phyloP scores from a whole-genome alignment of 2,888 invertebrate genomes.

The Drosophila leonis region DNA sequence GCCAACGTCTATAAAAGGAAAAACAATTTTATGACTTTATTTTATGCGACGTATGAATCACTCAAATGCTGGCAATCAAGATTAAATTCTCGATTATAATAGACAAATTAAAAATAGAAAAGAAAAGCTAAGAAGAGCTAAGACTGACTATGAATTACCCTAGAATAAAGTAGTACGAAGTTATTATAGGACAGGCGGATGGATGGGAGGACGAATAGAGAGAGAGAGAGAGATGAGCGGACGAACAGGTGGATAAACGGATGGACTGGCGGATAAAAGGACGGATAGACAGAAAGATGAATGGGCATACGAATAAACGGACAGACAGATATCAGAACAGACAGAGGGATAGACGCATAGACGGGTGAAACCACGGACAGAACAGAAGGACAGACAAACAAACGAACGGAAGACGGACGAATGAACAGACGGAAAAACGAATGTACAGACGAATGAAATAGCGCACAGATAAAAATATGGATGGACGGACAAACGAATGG shows the following conservation, averaged over 20 bases:
- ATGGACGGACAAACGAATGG: too few relatives aligned
- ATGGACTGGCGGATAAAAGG: neutral
- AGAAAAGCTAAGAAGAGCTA: neutral
- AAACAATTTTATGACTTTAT: constrained; percentile 28
- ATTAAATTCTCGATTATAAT: constrained; percentile 33
- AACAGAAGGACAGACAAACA: neutral
- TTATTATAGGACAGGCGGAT: neutral
- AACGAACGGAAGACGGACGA: accelerated
- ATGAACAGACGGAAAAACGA: neutral
- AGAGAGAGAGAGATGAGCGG: too few relatives aligned
- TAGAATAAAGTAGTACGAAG: neutral
- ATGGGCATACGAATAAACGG: neutral
- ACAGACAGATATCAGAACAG: too few relatives aligned
- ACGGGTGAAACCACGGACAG: neutral
- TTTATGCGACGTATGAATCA: constrained; percentile 44
- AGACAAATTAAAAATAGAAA: constrained; percentile 28
- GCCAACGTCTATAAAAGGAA: constrained; percentile 17
- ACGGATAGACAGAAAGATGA: neutral
- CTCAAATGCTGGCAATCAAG: constrained; percentile 38
- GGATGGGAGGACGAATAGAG: neutral
- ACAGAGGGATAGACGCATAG: neutral
- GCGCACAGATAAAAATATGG: too few relatives aligned
- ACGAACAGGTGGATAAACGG: too few relatives aligned
- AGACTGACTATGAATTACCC: neutral
- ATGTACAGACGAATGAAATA: neutral